These are phyloP conservation scores for Diplodus sargus DNA, from an alignment of 2,797 vertebrate species.

Conservation along the genomic window DNA sequence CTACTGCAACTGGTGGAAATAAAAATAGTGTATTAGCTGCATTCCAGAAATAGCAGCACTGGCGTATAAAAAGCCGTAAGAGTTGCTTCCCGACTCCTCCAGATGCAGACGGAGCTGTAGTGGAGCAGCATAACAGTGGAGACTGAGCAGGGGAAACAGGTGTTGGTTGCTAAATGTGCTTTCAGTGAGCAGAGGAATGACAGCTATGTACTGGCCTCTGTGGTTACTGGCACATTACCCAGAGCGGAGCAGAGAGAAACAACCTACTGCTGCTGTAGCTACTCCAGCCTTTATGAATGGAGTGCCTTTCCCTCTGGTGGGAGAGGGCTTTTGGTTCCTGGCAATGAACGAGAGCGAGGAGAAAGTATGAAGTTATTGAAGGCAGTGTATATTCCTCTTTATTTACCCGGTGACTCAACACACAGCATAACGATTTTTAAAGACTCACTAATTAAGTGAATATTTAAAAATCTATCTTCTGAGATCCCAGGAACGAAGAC, in stretches of 20 bases:
- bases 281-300: constrained; percentile 75
- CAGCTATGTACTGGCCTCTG: constrained; percentile 86
- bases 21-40: constrained; percentile 50
- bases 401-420: background rate
- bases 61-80: constrained; percentile 31
- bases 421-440: background rate
- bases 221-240: constrained; percentile 84
- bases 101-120: constrained; percentile 68
- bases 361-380: constrained; percentile 5
- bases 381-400: background rate
- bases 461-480: background rate
- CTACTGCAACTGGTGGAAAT: constrained; percentile 24
- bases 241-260: constrained; percentile 70
- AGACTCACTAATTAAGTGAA: background rate
- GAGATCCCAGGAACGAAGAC: constrained; percentile 7
- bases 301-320: constrained; percentile 35
- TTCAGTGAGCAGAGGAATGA: constrained; percentile 89
- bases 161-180: constrained; percentile 92
- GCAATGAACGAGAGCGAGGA: constrained; percentile 2
- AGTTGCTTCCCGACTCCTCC: constrained; percentile 37
- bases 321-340: constrained; percentile 12
- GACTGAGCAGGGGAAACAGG: constrained; percentile 90
- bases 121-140: constrained; percentile 75
- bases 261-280: constrained; percentile 52
- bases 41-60: constrained; percentile 60